Evolutionary conservation across 2,888 invertebrate genomes (phyloP), one percentile per base, ranked within the genome.

Genomic region (Ecdyonurus torrentis): DNA sequence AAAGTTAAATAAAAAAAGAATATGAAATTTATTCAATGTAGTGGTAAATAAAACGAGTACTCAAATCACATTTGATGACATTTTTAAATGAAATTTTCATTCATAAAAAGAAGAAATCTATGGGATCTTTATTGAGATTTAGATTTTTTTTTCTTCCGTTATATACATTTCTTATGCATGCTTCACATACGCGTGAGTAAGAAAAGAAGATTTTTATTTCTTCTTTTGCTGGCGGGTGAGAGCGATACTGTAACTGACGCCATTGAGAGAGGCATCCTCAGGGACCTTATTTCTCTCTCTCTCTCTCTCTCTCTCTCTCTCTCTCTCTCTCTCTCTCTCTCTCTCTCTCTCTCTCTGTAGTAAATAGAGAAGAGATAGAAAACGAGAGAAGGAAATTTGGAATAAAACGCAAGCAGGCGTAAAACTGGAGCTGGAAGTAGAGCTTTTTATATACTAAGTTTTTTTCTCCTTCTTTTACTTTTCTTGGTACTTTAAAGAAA

Each of bases 231-330:
- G 60, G 58, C 52, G 37, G 15, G 37, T 10, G 37, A 37, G 37
- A 37, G 37, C 5, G 37, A 37, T 5, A 37, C 7, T 10, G 24
- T 52, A n/a, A 61, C 58, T 37, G 60, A 59, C n/a, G 58, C 58
- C 61, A 65, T 59, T 61, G 50, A 61, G 53, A 61, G 60, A 25
- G 37, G n/a, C n/a, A n/a, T n/a, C n/a, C n/a, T n/a, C n/a, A n/a
- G n/a, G n/a, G n/a, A n/a, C n/a, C n/a, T n/a, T n/a, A n/a, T n/a
- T n/a, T n/a, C n/a, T n/a, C n/a, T n/a, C n/a, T n/a, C n/a, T n/a
- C n/a, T n/a, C n/a, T n/a, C n/a, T n/a, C n/a, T n/a, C n/a, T n/a
- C n/a, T n/a, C n/a, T n/a, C n/a, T n/a, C n/a, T n/a, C n/a, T n/a
- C n/a, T n/a, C n/a, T n/a, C n/a, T n/a, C n/a, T n/a, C n/a, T n/a